Evolutionary conservation across 2,888 invertebrate genomes (phyloP).

Genomic region (Plebejus melissa): DNA sequence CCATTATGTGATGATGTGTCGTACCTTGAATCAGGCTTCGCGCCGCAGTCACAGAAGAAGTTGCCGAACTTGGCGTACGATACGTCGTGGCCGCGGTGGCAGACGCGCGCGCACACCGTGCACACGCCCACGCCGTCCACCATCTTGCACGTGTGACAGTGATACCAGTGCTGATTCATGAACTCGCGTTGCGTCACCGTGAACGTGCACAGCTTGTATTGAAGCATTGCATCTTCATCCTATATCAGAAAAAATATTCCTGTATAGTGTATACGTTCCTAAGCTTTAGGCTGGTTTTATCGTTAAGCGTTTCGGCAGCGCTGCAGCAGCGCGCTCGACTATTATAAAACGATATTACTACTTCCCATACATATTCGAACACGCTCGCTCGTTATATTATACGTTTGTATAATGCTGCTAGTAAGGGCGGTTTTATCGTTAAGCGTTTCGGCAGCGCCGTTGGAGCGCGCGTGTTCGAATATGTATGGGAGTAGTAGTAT

Average conservation of each 20-base stretch:
- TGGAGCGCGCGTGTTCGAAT: no score
- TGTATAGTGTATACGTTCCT: not conserved
- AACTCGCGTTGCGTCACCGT: slow-evolving; percentile 98
- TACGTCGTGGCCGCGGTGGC: slow-evolving; percentile 97
- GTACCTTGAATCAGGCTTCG: slow-evolving; percentile 88
- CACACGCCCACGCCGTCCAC: slow-evolving; percentile 99
- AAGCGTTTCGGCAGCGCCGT: no score
- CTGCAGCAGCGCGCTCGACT: no score
- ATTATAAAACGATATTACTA: no score
- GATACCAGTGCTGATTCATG: slow-evolving; percentile 99
- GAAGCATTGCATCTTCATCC: slow-evolving; percentile 91
- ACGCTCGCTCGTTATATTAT: no score
- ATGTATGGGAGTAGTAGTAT: no score
- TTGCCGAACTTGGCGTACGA: slow-evolving; percentile 98
- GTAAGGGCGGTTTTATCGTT: no score
- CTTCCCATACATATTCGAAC: no score
- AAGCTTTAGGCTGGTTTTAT: not conserved
- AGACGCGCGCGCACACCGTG: slow-evolving; percentile 97
- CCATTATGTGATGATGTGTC: no score
- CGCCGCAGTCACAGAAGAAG: slow-evolving; percentile 99
- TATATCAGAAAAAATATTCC: slow-evolving; percentile 48
- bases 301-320: no score
- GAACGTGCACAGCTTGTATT: slow-evolving; percentile 96
- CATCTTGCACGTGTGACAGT: slow-evolving; percentile 99
- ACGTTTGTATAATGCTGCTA: no score